Percentiles rank a stretch among this genome's conserved stretches.
Conservation (phyloP, 2,888 invertebrate species). For the Encarsia formosa region DNA sequence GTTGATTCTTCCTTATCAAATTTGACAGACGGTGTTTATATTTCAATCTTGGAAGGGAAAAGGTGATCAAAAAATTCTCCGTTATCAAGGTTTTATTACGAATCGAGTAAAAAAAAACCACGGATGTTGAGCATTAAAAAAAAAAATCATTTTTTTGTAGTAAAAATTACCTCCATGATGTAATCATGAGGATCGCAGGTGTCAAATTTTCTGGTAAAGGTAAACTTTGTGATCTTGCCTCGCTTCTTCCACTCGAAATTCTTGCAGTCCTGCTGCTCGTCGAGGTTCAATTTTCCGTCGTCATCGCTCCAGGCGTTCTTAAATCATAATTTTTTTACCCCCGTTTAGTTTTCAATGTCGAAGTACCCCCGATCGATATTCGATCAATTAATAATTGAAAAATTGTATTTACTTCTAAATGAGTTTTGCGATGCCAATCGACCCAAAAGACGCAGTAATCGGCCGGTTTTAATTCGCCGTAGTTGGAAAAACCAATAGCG, state of each 20-base stretch:
- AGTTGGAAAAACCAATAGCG: conserved; percentile 81
- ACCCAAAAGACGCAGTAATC: conserved; percentile 81
- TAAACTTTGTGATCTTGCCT: conserved; percentile 64
- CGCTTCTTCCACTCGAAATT: conserved; percentile 56
- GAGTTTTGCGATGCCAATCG: conserved; percentile 61
- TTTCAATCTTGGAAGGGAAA: too few species aligned
- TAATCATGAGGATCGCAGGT: conserved; percentile 78
- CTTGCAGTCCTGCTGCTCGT: conserved; percentile 71
- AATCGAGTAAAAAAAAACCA: too few species aligned
- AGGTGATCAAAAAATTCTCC: too few species aligned
- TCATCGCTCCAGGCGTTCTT: conserved; percentile 72
- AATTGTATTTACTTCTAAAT: conserved; percentile 55
- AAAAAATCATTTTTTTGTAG: too few species aligned
- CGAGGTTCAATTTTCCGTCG: conserved; percentile 63
- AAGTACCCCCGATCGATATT: neutral
- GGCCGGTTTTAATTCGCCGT: conserved; percentile 68
- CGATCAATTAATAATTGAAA: neutral
- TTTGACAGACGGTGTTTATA: too few species aligned
- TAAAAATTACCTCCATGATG: conserved; percentile 73
- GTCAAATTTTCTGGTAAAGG: conserved; percentile 75
- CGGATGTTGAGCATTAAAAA: too few species aligned
- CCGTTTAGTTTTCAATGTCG: neutral
- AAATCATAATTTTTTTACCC: conserved; percentile 10
- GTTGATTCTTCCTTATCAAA: too few species aligned
- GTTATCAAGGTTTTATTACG: too few species aligned